A percentile compares a stretch with the other conserved stretches of the same genome.
phyloP scores from a whole-genome alignment of 1,140 invertebrate genomes.

The Macrotrachela quadricornifera region DNA sequence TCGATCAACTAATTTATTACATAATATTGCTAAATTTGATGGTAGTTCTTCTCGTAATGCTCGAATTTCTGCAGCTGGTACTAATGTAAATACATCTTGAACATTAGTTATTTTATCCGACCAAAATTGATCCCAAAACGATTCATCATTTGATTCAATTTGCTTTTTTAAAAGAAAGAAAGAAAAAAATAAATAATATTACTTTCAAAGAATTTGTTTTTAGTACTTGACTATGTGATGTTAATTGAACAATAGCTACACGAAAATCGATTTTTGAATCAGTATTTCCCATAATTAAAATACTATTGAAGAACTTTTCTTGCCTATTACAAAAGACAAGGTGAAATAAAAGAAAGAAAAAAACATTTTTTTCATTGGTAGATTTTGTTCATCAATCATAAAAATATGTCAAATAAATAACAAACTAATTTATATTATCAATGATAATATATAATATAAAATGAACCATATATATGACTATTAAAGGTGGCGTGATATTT shows the following conservation, averaged over 20 bases:
- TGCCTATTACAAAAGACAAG: too few species aligned
- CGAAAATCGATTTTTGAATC: constrained; percentile 91
- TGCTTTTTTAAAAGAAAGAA: too few species aligned
- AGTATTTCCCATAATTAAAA: constrained; percentile 62
- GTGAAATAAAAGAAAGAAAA: too few species aligned
- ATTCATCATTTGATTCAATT: constrained; percentile 32
- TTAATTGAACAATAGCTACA: constrained; percentile 84
- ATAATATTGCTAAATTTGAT: constrained; percentile 90
- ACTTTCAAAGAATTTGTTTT: background rate
- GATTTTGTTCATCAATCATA: too few species aligned
- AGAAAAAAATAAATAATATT: too few species aligned
- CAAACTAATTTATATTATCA: too few species aligned
- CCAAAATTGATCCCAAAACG: constrained; percentile 98
- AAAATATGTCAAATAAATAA: too few species aligned
- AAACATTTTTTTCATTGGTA: too few species aligned
- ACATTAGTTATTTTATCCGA: constrained; percentile 72
- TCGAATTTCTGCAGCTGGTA: constrained; percentile 66
- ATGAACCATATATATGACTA: too few species aligned
- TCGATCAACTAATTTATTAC: constrained; percentile 88
- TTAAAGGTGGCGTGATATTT: too few species aligned
- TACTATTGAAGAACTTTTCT: too few species aligned
- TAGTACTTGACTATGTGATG: constrained; percentile 71
- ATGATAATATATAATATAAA: too few species aligned
- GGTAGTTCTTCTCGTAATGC: constrained; percentile 79
- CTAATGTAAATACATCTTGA: constrained; percentile 86